phyloP scores from a whole-genome alignment of 2,113 vertebrate species.

The Tragulus kanchil region DNA sequence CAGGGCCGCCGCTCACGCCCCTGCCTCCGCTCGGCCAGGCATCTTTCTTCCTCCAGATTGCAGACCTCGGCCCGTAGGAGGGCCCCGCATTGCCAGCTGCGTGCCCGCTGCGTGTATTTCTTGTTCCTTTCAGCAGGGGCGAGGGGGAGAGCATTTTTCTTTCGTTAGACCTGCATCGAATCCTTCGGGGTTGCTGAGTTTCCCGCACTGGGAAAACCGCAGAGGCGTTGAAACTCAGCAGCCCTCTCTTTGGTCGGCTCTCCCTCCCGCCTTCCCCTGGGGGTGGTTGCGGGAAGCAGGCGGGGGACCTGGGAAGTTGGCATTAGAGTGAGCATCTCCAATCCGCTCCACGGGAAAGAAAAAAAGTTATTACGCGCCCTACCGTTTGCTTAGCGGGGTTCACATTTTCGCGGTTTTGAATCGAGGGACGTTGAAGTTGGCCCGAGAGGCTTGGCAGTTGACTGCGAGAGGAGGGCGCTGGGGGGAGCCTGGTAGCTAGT shows the following conservation, averaged over 20 bases:
- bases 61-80: neutral
- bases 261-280: neutral
- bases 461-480: conserved; percentile 84
- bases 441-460: conserved; percentile 79
- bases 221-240: neutral
- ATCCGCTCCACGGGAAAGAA: neutral
- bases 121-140: neutral
- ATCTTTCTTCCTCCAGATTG: neutral
- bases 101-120: neutral
- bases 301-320: neutral
- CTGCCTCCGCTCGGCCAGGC: neutral
- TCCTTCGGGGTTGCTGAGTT: neutral
- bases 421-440: conserved; percentile 77
- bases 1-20: neutral
- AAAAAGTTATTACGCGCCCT: conserved; percentile 45
- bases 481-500: conserved; percentile 66
- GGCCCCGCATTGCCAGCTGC: neutral
- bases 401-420: conserved; percentile 68
- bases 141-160: neutral
- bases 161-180: neutral
- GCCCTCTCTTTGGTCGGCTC: neutral
- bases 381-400: conserved; percentile 66
- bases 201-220: neutral
- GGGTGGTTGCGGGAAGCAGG: neutral
- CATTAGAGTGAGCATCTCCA: neutral